Evolutionary conservation across 1,140 invertebrate species (phyloP).

Genomic region (Drosophila setifemur): DNA sequence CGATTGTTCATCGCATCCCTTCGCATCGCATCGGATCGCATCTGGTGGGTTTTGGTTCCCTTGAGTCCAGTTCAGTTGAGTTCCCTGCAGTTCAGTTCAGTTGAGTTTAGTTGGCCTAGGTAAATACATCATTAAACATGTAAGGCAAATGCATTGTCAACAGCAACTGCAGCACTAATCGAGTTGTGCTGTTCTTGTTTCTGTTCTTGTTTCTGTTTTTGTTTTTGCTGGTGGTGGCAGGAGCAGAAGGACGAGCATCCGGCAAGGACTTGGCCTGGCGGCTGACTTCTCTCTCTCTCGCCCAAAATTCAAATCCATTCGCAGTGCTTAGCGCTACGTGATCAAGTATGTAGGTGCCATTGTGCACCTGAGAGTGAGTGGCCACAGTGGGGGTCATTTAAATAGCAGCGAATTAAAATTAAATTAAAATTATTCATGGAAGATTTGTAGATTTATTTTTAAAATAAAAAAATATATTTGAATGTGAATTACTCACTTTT

Average conservation of each 20-base stretch:
- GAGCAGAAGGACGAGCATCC: background rate
- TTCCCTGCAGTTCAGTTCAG: too few species aligned
- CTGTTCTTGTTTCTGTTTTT: slow-evolving; percentile 37
- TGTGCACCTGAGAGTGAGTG: slow-evolving; percentile 24
- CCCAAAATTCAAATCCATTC: slow-evolving; percentile 28
- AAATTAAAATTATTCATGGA: too few species aligned
- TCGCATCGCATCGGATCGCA: too few species aligned
- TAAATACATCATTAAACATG: slow-evolving; percentile 80
- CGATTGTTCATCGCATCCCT: too few species aligned
- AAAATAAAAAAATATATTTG: too few species aligned
- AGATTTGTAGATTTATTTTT: too few species aligned
- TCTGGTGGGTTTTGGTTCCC: too few species aligned
- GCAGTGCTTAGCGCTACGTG: slow-evolving; percentile 31
- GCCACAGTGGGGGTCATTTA: background rate
- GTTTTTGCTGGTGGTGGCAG: slow-evolving; percentile 16
- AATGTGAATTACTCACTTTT: too few species aligned
- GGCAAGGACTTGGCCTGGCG: slow-evolving; percentile 24
- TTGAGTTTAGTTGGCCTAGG: slow-evolving; percentile 72
- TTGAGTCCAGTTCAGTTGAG: too few species aligned
- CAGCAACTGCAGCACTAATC: slow-evolving; percentile 62
- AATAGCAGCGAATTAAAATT: background rate
- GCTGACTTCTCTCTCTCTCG: slow-evolving; percentile 24
- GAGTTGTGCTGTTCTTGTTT: slow-evolving; percentile 48
- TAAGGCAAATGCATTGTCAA: slow-evolving; percentile 79
- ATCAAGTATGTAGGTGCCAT: slow-evolving; percentile 48